Conservation (phyloP, 2,888 invertebrate species). For the Dasysyrphus tricinctus region DNA sequence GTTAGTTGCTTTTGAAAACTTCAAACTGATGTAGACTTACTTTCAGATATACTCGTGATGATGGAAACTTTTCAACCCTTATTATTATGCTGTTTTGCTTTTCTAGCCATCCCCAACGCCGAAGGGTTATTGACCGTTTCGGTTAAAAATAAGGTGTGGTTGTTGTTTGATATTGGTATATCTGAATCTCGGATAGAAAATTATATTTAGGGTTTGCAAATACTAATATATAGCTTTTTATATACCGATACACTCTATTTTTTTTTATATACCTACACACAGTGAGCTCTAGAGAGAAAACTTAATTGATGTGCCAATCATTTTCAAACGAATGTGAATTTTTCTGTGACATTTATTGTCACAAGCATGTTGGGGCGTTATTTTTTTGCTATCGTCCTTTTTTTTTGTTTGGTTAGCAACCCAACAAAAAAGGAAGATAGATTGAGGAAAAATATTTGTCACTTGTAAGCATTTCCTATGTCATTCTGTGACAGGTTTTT, state of each 20-base stretch:
- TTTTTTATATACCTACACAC: not conserved
- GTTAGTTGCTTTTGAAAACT: constrained; percentile 27
- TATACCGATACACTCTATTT: not conserved
- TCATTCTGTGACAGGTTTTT: constrained; percentile 58
- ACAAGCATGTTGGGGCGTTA: constrained; percentile 31
- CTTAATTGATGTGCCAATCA: constrained; percentile 74
- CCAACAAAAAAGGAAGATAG: constrained; percentile 16
- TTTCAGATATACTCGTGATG: constrained; percentile 11
- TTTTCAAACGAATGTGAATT: constrained; percentile 53
- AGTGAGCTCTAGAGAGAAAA: constrained; percentile 15
- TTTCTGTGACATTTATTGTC: constrained; percentile 67
- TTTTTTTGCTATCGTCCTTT: not conserved
- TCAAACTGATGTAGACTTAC: constrained; percentile 11
- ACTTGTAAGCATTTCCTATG: constrained; percentile 46
- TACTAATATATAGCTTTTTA: constrained; percentile 7
- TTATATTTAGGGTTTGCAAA: constrained; percentile 42
- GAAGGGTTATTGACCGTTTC: constrained; percentile 60
- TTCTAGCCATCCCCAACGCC: not conserved
- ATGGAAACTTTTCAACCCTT: constrained; percentile 62
- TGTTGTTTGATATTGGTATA: constrained; percentile 27
- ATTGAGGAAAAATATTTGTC: constrained; percentile 41
- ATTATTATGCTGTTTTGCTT: not conserved
- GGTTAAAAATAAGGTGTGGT: constrained; percentile 59
- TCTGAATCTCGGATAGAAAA: constrained; percentile 31
- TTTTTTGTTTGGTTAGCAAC: not conserved